Percentiles rank a stretch among this genome's conserved stretches.
These are phyloP conservation scores for Cyprinodon diabolis DNA, from an alignment of 2,797 vertebrate genomes.

Conservation along the genomic window DNA sequence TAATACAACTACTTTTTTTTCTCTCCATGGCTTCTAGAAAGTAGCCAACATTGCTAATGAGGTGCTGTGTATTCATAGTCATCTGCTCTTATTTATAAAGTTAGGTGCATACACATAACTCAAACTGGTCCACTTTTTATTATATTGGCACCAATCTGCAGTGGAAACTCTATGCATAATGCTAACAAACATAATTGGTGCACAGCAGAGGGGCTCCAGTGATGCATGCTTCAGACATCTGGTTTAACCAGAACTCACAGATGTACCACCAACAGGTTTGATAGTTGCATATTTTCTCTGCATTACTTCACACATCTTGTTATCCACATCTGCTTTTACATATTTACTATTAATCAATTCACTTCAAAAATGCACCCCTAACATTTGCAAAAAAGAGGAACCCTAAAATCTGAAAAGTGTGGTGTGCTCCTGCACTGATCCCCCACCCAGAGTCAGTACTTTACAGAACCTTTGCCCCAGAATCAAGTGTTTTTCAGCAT, in stretches of 20 bases:
- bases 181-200: not conserved
- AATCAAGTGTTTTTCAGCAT: too few relatives aligned
- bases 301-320: not conserved
- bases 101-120: not conserved
- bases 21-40: too few relatives aligned
- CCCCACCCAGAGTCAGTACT: too few relatives aligned
- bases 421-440: not conserved
- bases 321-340: not conserved
- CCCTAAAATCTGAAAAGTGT: too few relatives aligned
- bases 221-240: too few relatives aligned
- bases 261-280: not conserved
- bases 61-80: not conserved
- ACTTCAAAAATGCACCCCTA: too few relatives aligned
- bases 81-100: not conserved
- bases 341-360: too few relatives aligned
- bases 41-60: not conserved
- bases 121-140: not conserved
- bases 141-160: not conserved
- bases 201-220: not conserved
- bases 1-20: not conserved
- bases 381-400: too few relatives aligned
- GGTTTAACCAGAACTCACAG: not conserved
- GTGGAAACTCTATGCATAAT: not conserved
- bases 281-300: not conserved
- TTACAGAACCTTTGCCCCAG: too few relatives aligned